Base-by-base conservation (phyloP, 2,113 vertebrate species). In the Dunckerocampus dactyliophorus region DNA sequence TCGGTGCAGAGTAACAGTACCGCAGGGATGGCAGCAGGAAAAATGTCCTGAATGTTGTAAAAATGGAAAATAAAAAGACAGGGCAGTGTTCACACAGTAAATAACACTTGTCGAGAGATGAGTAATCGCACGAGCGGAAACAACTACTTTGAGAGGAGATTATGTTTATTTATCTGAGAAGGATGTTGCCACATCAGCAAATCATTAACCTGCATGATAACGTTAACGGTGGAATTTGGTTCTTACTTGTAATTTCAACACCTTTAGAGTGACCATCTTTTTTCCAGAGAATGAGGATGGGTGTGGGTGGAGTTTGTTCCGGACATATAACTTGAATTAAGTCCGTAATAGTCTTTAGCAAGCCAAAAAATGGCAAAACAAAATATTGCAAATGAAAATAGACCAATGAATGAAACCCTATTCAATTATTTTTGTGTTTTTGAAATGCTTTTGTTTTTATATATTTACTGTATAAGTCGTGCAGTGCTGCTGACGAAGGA, bases 1-100 rank as follows among this genome's bases (percentile, higher is more conserved):
- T 72, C 58, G 49, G 78, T 65, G 71, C 82, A 79, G 78, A 69
- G 72, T 86, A 88, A 88, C 84, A 81, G 88, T 83, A 81, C 88
- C 83, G 79, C 65, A 63, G 88, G 88, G 90, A 92, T 72, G 8
- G 59, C 50, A 42, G 60, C 50, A 42, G 60, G 71, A 83, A 83
- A 78, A 74, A 84, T 85, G 76, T 83, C 71, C 65, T 69, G 59
- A 65, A 52, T 37, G 59, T 69, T 67, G 71, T 75, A 76, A n/a
- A 74, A 79, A 83, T 68, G 65, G 72, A 61, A 82, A 78, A 77
- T 73, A 80, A 81, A 85, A 86, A 75, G 71, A 75, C 58, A 52
- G 66, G 59, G 70, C 59, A 79, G 70, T 80, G 74, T 78, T 79
- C 80, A 84, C 70, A 67, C 75, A 63, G 72, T 77, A 78, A 80